A percentile compares a stretch with the other conserved stretches of the same genome.
Evolutionary conservation across 2,888 invertebrate species (phyloP).

Genomic region (Neria commutata): DNA sequence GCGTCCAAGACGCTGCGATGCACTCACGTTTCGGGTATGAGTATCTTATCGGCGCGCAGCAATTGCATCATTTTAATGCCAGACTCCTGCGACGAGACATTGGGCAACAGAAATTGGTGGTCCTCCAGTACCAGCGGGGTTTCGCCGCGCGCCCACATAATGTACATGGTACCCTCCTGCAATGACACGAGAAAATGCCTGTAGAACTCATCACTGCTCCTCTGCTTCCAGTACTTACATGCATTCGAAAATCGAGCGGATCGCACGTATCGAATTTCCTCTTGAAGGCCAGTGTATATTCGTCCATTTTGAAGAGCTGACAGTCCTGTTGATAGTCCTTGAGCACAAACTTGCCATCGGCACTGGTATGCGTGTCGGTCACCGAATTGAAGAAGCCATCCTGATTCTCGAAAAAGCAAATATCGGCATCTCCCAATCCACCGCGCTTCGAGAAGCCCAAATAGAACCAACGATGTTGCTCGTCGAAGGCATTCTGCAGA

Average conservation of each 20-base stretch:
- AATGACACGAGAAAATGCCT: constrained; percentile 25
- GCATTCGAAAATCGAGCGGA: constrained; percentile 64
- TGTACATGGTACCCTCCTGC: constrained; percentile 87
- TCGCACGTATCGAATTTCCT: constrained; percentile 88
- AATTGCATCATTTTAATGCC: constrained; percentile 83
- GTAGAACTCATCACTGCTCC: neutral
- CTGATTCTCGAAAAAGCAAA: constrained; percentile 78
- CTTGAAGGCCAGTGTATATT: constrained; percentile 75
- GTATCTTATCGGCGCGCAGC: constrained; percentile 60
- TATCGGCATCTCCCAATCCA: constrained; percentile 74
- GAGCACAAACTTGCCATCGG: constrained; percentile 68
- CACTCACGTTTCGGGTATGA: constrained; percentile 60
- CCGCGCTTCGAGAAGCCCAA: constrained; percentile 88
- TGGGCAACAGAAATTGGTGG: constrained; percentile 57
- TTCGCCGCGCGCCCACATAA: constrained; percentile 83
- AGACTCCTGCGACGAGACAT: constrained; percentile 63
- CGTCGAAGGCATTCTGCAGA: constrained; percentile 60
- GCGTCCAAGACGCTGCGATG: too few species aligned
- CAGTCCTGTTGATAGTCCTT: constrained; percentile 80
- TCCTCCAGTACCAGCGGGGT: constrained; percentile 68
- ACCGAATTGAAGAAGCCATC: constrained; percentile 61
- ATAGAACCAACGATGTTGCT: constrained; percentile 74
- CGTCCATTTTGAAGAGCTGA: constrained; percentile 64
- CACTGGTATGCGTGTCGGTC: constrained; percentile 77
- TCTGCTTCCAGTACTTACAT: constrained; percentile 46